Evolutionary conservation across 2,888 invertebrate genomes (phyloP), one percentile per base, ranked within the genome.

Genomic region (Hylaea fasciaria): DNA sequence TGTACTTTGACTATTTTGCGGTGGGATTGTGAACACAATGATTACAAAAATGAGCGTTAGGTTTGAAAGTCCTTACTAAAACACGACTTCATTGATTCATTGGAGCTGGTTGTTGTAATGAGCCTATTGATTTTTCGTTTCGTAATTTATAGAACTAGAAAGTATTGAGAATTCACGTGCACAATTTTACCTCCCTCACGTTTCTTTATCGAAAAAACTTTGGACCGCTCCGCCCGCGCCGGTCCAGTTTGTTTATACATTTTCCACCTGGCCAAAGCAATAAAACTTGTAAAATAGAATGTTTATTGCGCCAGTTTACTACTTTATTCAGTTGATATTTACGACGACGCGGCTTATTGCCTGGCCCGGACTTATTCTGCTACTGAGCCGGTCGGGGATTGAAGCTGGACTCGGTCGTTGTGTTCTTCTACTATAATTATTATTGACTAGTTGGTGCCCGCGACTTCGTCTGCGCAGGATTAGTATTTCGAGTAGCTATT

Each of bases 271-370:
- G 69, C 52, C 60, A 43, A 57, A 61, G 72, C 69, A 74, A 77
- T 81, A 81, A 81, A 81, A 81, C 76, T 78, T 64, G 66, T 64
- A 74, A 80, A 81, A 80, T 80, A 76, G 78, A 76, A 79, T 78
- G 76, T 81, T 81, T 80, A 78, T 76, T 71, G 77, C 69, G 67
- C 70, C 72, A 70, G 72, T 74, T 79, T 76, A 69, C 59, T 72
- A 70, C 77, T 73, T 74, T 74, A 75, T 78, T 70, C 73, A 60
- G 72, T 65, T 69, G 65, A 72, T 73, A 77, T 79, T 76, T 77
- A 78, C 77, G 71, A 65, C 60, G 64, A 65, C 64, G 62, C 65
- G 58, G 69, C 69, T 74, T 77, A 76, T 74, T 72, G 74, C 73
- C 64, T 57, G 68, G 65, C 56, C 37, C 10, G 52, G 57, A 60